phyloP scores from a whole-genome alignment of 2,797 vertebrate species.

The Pseudomugil tenellus region DNA sequence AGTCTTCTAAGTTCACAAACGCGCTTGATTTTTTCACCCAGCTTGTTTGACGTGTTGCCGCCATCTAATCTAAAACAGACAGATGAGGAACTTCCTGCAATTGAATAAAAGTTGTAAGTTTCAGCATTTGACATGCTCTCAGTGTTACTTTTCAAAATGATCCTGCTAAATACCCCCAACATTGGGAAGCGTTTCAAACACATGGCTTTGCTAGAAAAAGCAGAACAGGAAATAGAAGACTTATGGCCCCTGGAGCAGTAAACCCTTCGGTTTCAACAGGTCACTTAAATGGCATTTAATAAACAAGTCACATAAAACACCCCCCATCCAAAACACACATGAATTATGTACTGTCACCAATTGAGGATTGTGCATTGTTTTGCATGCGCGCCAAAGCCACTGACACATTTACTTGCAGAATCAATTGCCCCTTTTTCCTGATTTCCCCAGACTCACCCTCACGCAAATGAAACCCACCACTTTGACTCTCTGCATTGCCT shows the following conservation, averaged over 20 bases:
- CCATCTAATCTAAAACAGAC: neutral
- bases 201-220: constrained; percentile 25
- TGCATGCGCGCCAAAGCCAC: neutral
- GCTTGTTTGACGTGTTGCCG: neutral
- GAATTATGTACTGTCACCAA: constrained; percentile 6
- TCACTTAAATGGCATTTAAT: constrained; percentile 37
- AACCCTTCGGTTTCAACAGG: constrained; percentile 34
- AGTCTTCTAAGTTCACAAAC: too few relatives aligned
- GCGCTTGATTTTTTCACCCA: neutral
- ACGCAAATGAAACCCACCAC: constrained; percentile 39
- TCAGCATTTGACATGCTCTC: neutral
- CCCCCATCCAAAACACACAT: constrained; percentile 19
- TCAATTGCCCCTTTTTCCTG: constrained; percentile 6
- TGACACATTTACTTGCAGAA: constrained; percentile 16
- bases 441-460: constrained; percentile 6
- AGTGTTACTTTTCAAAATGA: neutral
- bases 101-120: neutral
- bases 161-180: neutral
- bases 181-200: constrained; percentile 3
- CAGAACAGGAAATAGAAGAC: constrained; percentile 53
- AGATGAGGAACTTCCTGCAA: neutral
- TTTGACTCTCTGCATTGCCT: constrained; percentile 61
- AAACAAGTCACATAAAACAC: constrained; percentile 41
- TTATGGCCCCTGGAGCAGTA: constrained; percentile 49
- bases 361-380: constrained; percentile 1